Percentiles rank a stretch among this genome's conserved stretches.
Conservation (phyloP, 2,888 invertebrate species). For the Oxycera nigricornis region DNA sequence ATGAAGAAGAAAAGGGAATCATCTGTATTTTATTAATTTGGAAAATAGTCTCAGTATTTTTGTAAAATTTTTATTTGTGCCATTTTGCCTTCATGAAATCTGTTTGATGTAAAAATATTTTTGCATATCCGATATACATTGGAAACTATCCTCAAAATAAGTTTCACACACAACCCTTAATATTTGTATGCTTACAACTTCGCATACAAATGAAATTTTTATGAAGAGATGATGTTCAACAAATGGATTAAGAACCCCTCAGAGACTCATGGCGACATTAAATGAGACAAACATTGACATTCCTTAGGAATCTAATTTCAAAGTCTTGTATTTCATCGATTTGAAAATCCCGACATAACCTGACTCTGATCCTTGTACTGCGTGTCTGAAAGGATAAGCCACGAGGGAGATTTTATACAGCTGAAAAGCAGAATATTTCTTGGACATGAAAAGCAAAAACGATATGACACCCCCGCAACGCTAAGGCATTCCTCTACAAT, state of each 20-base stretch:
- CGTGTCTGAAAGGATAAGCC: neutral
- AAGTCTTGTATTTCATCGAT: neutral
- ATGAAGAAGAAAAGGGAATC: too few relatives aligned
- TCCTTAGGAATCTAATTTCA: slow-evolving; percentile 37
- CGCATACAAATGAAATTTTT: slow-evolving; percentile 24
- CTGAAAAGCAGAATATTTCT: neutral
- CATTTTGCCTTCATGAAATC: too few relatives aligned
- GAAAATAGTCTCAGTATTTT: too few relatives aligned
- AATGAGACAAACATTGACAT: slow-evolving; percentile 23
- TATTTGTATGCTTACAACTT: too few relatives aligned
- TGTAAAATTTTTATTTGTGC: too few relatives aligned
- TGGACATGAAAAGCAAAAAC: slow-evolving; percentile 4
- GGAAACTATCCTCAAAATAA: too few relatives aligned
- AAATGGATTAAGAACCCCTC: slow-evolving; percentile 39
- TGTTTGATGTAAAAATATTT: too few relatives aligned
- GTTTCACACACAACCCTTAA: too few relatives aligned
- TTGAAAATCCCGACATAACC: neutral
- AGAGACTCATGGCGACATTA: slow-evolving; percentile 8
- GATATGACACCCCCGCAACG: slow-evolving; percentile 26
- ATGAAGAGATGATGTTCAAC: slow-evolving; percentile 40
- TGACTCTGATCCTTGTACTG: neutral
- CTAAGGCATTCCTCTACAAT: slow-evolving; percentile 38
- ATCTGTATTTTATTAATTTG: too few relatives aligned
- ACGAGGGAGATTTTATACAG: neutral
- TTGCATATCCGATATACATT: too few relatives aligned